Conservation (phyloP, 2,888 invertebrate species). For the Liopterus haemorrhoidalis region DNA sequence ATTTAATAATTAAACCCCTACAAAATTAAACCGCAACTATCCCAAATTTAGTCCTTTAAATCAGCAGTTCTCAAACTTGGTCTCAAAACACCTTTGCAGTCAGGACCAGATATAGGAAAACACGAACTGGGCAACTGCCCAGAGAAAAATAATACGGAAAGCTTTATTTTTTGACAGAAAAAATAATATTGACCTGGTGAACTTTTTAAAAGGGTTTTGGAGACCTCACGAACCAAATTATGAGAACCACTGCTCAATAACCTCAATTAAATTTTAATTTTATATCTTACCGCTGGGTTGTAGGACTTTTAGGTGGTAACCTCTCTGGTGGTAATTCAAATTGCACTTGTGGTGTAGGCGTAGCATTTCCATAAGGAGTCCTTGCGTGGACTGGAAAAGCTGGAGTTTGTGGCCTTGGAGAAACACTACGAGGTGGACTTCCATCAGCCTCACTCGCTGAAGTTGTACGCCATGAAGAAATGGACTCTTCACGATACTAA, state of each 20-base stretch:
- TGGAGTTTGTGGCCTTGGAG: conserved; percentile 78
- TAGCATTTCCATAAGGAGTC: conserved; percentile 78
- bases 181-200: too few relatives aligned
- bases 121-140: too few relatives aligned
- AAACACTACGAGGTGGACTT: conserved; percentile 51
- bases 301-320: conserved; percentile 76
- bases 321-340: conserved; percentile 52
- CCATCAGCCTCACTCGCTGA: conserved; percentile 52
- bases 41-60: too few relatives aligned
- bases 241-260: not conserved
- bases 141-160: too few relatives aligned
- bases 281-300: conserved; percentile 56
- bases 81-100: too few relatives aligned
- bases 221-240: too few relatives aligned
- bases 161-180: too few relatives aligned
- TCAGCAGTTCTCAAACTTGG: too few relatives aligned
- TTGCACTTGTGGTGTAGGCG: conserved; percentile 58
- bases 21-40: too few relatives aligned
- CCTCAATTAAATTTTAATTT: not conserved
- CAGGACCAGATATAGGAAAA: too few relatives aligned
- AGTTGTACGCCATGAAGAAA: conserved; percentile 61
- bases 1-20: too few relatives aligned
- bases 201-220: too few relatives aligned
- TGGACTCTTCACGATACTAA: conserved; percentile 58
- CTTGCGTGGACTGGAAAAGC: conserved; percentile 89